phyloP scores from a whole-genome alignment of 2,797 vertebrate genomes.

The Enteromius thamalakanensis region DNA sequence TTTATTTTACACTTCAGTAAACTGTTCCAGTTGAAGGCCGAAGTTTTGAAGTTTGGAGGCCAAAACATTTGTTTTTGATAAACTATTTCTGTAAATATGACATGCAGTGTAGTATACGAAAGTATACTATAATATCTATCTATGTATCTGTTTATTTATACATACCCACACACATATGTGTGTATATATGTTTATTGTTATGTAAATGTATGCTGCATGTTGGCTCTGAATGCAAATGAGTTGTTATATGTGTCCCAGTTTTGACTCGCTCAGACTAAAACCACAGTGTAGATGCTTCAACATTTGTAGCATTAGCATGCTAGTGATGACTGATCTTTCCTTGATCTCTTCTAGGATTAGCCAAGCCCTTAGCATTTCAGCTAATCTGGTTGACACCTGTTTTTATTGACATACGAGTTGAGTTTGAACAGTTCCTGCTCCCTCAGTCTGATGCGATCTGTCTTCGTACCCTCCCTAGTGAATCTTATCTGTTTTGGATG shows the following conservation, averaged over 20 bases:
- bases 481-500: constrained; percentile 32
- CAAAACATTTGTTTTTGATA: background rate
- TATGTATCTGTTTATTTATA: too few species aligned
- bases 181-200: background rate
- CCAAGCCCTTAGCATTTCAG: constrained; percentile 76
- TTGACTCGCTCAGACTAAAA: background rate
- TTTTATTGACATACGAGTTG: constrained; percentile 80
- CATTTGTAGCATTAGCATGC: constrained; percentile 73
- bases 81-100: background rate
- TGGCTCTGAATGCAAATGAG: constrained; percentile 7
- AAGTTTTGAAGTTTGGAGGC: background rate
- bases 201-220: background rate
- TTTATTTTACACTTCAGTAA: background rate
- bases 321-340: constrained; percentile 65
- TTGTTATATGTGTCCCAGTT: constrained; percentile 15
- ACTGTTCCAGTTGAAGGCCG: background rate
- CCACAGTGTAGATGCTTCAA: constrained; percentile 6
- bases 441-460: constrained; percentile 65
- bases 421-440: constrained; percentile 62
- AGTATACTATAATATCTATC: too few species aligned
- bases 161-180: too few species aligned
- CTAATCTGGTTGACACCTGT: constrained; percentile 83
- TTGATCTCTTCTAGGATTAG: constrained; percentile 78
- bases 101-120: background rate
- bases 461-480: constrained; percentile 29